Evolutionary conservation across 2,888 invertebrate species (phyloP).

Genomic region (Galerucella calmariensis): DNA sequence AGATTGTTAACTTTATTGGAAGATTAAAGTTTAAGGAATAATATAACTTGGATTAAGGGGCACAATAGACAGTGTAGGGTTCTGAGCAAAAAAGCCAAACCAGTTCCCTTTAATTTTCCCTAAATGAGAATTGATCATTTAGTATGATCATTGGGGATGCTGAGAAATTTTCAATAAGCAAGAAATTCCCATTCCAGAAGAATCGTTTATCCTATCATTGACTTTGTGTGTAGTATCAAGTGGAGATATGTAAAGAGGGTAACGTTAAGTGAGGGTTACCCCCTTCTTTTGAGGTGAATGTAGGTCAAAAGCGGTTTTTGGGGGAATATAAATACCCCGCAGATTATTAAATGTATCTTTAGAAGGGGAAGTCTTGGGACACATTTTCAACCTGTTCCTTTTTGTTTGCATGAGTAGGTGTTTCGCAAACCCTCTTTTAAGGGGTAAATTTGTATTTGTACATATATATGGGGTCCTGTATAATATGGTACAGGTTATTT

Average conservation of each 20-base stretch:
- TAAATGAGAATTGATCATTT: too few species aligned
- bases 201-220: neutral
- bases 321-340: slow-evolving; percentile 48
- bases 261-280: slow-evolving; percentile 35
- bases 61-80: too few species aligned
- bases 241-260: slow-evolving; percentile 41
- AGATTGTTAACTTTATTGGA: too few species aligned
- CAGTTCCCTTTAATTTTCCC: too few species aligned
- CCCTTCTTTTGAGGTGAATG: slow-evolving; percentile 44
- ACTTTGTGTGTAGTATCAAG: slow-evolving; percentile 15
- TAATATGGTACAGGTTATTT: slow-evolving; percentile 25
- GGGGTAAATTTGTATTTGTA: slow-evolving; percentile 25
- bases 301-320: slow-evolving; percentile 50
- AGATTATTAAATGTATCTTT: slow-evolving; percentile 42
- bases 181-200: too few species aligned
- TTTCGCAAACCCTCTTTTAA: slow-evolving; percentile 39
- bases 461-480: slow-evolving; percentile 35
- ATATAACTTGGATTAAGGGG: too few species aligned
- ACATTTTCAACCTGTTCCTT: slow-evolving; percentile 49
- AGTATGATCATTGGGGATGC: too few species aligned
- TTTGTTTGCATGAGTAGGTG: slow-evolving; percentile 46
- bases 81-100: too few species aligned
- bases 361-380: slow-evolving; percentile 47
- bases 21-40: too few species aligned
- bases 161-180: too few species aligned